These are phyloP conservation scores for Rhynchomys soricoides DNA, from an alignment of 2,113 vertebrate species.

Conservation along the genomic window DNA sequence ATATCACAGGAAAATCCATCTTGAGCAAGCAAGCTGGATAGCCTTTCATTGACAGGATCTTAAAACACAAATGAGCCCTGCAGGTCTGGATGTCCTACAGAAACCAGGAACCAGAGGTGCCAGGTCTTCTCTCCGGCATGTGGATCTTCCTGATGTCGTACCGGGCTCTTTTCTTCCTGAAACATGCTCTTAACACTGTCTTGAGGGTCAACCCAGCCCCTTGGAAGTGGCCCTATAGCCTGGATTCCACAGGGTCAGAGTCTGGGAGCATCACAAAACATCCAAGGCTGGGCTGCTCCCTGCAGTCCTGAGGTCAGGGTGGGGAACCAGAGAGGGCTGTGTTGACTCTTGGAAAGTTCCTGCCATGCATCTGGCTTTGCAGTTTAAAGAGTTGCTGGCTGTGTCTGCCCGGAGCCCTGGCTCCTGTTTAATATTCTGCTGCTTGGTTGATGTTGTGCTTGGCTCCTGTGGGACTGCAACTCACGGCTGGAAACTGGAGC, in stretches of 20 bases:
- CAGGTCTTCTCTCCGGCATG: not conserved
- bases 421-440: constrained; percentile 89
- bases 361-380: constrained; percentile 75
- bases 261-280: not conserved
- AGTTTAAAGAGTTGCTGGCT: constrained; percentile 77
- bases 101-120: not conserved
- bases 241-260: not conserved
- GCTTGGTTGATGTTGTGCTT: constrained; percentile 87
- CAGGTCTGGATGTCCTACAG: not conserved
- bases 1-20: constrained; percentile 46
- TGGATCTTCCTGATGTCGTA: not conserved
- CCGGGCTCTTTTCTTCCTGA: not conserved
- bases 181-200: not conserved
- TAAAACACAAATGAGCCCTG: not conserved
- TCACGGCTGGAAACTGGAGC: constrained; percentile 88
- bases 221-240: not conserved
- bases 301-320: constrained; percentile 69
- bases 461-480: constrained; percentile 87
- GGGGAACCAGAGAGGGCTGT: constrained; percentile 51
- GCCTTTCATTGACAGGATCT: constrained; percentile 43
- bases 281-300: constrained; percentile 54
- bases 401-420: constrained; percentile 83
- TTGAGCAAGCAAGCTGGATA: constrained; percentile 41
- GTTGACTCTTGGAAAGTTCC: constrained; percentile 83
- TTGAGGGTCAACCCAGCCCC: constrained; percentile 19